phyloP scores from a whole-genome alignment of 2,113 vertebrate genomes.

The Lamprologus tigripictilis region DNA sequence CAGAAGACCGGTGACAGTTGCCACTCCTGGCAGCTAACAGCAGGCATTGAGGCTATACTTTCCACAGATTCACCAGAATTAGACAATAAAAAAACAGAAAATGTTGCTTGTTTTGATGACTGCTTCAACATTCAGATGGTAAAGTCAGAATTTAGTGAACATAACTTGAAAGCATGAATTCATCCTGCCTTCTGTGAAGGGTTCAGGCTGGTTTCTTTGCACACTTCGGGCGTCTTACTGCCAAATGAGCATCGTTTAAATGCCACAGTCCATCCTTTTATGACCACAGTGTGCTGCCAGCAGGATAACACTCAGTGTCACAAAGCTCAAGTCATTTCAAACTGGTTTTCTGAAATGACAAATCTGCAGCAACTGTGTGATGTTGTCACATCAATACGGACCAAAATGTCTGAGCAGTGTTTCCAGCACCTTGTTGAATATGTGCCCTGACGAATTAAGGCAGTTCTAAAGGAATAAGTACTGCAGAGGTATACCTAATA shows the following conservation, averaged over 20 bases:
- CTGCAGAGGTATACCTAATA: accelerated
- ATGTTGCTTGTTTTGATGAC: background rate
- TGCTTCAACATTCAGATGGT: background rate
- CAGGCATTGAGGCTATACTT: background rate
- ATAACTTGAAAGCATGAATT: background rate
- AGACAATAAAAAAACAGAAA: background rate
- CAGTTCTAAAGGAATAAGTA: background rate
- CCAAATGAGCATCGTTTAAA: background rate
- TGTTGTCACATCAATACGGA: background rate
- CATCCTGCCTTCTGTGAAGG: background rate
- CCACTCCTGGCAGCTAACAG: background rate
- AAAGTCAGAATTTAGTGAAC: background rate
- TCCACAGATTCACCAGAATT: accelerated
- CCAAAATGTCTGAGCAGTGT: background rate
- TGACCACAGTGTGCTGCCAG: background rate
- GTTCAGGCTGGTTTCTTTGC: background rate
- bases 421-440: background rate
- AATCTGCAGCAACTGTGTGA: background rate
- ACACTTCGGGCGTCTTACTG: background rate
- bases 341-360: background rate
- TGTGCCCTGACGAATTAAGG: background rate
- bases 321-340: background rate
- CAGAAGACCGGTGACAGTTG: background rate
- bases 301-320: background rate
- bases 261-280: background rate